phyloP scores from a whole-genome alignment of 2,113 vertebrate genomes.

The Mirounga angustirostris region DNA sequence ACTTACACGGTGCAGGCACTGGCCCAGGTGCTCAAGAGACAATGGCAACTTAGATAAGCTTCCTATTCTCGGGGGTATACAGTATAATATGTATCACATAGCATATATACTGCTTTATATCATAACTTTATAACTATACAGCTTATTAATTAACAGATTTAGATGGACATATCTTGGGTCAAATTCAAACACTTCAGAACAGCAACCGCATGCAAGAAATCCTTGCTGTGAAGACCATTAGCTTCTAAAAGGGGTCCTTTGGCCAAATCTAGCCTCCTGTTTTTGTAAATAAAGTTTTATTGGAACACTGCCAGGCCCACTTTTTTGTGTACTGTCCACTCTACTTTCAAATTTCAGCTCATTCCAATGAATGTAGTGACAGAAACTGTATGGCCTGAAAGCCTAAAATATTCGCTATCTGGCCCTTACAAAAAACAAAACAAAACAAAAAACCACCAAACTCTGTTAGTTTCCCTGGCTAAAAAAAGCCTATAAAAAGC shows the following conservation, averaged over 20 bases:
- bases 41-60: neutral
- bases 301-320: neutral
- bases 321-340: neutral
- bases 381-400: neutral
- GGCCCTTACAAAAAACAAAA: neutral
- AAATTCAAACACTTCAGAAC: neutral
- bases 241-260: neutral
- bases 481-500: neutral
- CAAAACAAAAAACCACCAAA: neutral
- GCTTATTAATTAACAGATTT: neutral
- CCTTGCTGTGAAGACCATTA: neutral
- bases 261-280: neutral
- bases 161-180: neutral
- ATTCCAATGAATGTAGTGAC: neutral
- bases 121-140: neutral
- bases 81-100: too few relatives aligned
- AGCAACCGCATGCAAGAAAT: neutral
- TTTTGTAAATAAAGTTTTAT: constrained; percentile 9
- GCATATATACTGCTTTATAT: neutral
- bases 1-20: neutral
- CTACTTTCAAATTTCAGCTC: neutral
- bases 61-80: neutral
- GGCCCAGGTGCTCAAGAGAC: neutral
- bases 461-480: neutral
- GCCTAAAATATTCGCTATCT: neutral